Evolutionary conservation across 1,140 invertebrate species (phyloP), one percentile per base, ranked within the genome.

Genomic region (Bombus huntii): DNA sequence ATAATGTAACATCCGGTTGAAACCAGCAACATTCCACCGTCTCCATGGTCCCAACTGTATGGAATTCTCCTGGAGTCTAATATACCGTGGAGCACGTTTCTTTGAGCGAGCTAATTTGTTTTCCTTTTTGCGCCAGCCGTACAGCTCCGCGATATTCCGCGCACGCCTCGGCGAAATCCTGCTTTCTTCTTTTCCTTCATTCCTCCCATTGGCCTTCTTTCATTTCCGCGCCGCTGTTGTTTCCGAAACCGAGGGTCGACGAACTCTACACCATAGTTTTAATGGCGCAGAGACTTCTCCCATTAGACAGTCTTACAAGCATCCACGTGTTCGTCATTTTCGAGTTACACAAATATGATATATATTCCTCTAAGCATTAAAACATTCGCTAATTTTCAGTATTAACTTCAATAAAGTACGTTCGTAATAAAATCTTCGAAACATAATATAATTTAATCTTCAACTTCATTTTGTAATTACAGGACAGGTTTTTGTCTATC

Each of bases 71-170:
- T 8, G 3, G 59, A 81, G 70, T 81, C 77, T 74, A 85, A 81
- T 81, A 85, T 85, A 81, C 83, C 77, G 78, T 39, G 78, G 70
- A 81, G 74, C 85, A 76, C 81, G 81, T 83, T 87, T 87, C 81
- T 83, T 83, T 83, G 81, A 83, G 42, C 85, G 73, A 87, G 81
- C 81, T 87, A 87, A 83, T 87, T 83, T 83, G 81, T 81, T 77
- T 87, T 83, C 85, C 74, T 83, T 83, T 77, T 87, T 87, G 72
- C 74, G 72, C 57, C 47, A 39, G 31, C 79, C 70, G 62, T 75
- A 73, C 1, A 6, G 22, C 37, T 25, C n/a, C 66, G n/a, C 85
- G 85, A 83, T 83, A 83, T 83, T 87, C 85, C 85, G 57, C 44
- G 74, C 74, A 83, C 81, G 81, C 68, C 44, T 42, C 73, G 34